Evolutionary conservation across 2,888 invertebrate species (phyloP).

Genomic region (Pristionchus maxplancki): DNA sequence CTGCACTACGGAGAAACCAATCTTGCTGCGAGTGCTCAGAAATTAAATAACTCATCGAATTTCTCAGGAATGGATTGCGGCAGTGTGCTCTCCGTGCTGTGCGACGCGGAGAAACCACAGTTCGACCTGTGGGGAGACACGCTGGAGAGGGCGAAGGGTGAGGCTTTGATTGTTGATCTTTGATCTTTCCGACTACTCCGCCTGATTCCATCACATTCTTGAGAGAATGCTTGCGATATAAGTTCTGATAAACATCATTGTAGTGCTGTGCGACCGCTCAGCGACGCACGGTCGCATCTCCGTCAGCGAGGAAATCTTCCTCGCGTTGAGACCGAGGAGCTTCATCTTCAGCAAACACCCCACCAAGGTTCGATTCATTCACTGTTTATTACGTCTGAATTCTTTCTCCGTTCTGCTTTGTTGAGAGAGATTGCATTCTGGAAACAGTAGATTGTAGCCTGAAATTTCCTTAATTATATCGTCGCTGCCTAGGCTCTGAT

Average conservation of each 20-base stretch:
- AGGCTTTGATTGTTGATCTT: neutral
- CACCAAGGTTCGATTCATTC: conserved; percentile 53
- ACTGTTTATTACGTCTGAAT: neutral
- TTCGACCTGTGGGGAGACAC: conserved; percentile 72
- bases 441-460: no score
- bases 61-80: conserved; percentile 76
- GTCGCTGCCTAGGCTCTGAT: no score
- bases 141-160: conserved; percentile 58
- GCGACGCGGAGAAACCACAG: conserved; percentile 70
- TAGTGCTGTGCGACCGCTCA: conserved; percentile 15
- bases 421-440: no score
- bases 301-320: conserved; percentile 72
- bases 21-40: no score
- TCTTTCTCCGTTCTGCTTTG: neutral
- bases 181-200: neutral
- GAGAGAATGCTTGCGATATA: no score
- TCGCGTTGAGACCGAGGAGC: conserved; percentile 73
- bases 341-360: conserved; percentile 65
- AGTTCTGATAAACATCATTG: no score
- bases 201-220: no score
- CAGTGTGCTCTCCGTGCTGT: conserved; percentile 68
- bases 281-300: conserved; percentile 55
- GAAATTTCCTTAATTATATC: no score
- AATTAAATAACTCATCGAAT: no score
- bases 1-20: no score